Evolutionary conservation across 2,797 vertebrate species (phyloP).

Genomic region (Cossypha niveicapilla): DNA sequence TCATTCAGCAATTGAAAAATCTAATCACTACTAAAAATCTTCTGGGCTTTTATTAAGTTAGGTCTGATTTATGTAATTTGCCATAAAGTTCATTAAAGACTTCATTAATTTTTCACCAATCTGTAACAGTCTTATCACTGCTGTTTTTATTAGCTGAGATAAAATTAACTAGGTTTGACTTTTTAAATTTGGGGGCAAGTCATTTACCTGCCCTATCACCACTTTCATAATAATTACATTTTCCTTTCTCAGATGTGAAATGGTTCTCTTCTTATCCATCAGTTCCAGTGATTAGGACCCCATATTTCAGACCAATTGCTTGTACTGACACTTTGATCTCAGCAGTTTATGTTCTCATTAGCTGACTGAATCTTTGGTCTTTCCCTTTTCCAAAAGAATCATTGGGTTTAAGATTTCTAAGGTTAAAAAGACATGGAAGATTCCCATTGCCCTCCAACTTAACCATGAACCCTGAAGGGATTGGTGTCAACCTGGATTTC

Average conservation of each 20-base stretch:
- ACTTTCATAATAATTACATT: conserved; percentile 69
- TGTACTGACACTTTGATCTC: conserved; percentile 38
- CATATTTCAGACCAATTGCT: conserved; percentile 21
- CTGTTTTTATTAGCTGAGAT: conserved; percentile 66
- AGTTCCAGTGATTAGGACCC: conserved; percentile 54
- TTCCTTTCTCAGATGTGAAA: conserved; percentile 54
- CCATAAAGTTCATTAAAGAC: conserved; percentile 69
- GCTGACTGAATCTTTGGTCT: conserved; percentile 1
- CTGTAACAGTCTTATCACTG: conserved; percentile 64
- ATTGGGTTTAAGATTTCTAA: neutral
- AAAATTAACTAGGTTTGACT: conserved; percentile 71
- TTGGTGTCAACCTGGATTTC: neutral
- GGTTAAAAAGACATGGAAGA: neutral
- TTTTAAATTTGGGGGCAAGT: conserved; percentile 67
- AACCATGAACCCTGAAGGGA: neutral
- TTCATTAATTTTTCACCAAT: conserved; percentile 73
- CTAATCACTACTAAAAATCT: conserved; percentile 60
- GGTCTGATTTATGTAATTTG: conserved; percentile 66
- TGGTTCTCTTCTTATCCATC: conserved; percentile 35
- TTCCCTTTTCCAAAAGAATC: neutral
- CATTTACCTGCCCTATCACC: conserved; percentile 67
- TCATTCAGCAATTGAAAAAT: conserved; percentile 38
- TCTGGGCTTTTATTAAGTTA: conserved; percentile 61
- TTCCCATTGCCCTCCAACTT: neutral
- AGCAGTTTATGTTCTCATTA: conserved; percentile 36